Evolutionary conservation across 2,113 vertebrate species (phyloP).

Genomic region (Arenaria interpres): DNA sequence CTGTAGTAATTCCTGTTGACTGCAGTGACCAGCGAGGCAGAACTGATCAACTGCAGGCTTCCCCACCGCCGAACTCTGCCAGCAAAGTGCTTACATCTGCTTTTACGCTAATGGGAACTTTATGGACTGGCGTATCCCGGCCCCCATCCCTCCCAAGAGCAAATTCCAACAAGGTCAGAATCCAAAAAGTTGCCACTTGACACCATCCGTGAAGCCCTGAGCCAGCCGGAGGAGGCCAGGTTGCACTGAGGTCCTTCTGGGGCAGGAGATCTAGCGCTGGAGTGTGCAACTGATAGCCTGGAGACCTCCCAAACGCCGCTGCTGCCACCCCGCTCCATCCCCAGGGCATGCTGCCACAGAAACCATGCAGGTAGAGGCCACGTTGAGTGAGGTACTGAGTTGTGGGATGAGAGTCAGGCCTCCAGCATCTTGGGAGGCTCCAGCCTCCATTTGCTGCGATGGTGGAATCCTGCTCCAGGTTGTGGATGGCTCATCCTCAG

Average conservation of each 20-base stretch:
- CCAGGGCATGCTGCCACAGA: rapidly evolving
- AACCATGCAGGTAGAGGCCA: rapidly evolving
- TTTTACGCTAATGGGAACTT: constrained; percentile 63
- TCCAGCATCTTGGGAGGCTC: not conserved
- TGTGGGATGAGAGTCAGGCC: rapidly evolving
- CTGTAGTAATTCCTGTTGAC: constrained; percentile 60
- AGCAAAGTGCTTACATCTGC: constrained; percentile 68
- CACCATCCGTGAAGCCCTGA: not conserved
- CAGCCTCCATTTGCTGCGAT: rapidly evolving
- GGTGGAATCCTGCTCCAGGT: rapidly evolving
- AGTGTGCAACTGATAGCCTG: not conserved
- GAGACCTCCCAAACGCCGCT: not conserved
- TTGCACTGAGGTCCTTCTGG: constrained; percentile 2
- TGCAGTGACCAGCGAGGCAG: constrained; percentile 62
- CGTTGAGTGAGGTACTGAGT: rapidly evolving
- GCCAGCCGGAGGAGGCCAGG: not conserved
- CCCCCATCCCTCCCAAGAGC: not conserved
- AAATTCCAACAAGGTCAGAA: constrained; percentile 60
- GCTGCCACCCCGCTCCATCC: not conserved
- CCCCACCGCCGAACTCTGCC: constrained; percentile 56
- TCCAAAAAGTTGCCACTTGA: constrained; percentile 62
- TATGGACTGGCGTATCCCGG: constrained; percentile 11
- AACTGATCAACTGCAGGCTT: constrained; percentile 70
- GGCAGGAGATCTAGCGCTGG: not conserved
- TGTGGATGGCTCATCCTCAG: rapidly evolving